These are phyloP conservation scores for Crotalus horridus DNA, from an alignment of 2,113 vertebrate genomes.

Conservation along the genomic window DNA sequence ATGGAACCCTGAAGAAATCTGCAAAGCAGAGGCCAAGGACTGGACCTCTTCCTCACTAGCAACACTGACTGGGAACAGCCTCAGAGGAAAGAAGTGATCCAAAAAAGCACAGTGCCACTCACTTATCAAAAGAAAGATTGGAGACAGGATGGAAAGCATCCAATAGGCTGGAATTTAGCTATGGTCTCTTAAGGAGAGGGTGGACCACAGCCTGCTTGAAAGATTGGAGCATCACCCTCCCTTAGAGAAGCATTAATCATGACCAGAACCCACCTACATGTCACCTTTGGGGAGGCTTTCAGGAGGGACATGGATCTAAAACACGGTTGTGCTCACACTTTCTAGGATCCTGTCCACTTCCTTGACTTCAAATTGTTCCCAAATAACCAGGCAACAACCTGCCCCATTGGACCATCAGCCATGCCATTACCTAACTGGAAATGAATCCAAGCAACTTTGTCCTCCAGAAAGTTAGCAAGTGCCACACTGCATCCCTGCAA, in stretches of 20 bases:
- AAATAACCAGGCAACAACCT: not conserved
- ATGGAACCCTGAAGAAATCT: no score
- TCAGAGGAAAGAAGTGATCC: no score
- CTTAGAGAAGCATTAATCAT: not conserved
- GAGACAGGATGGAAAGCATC: not conserved
- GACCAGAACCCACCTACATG: not conserved
- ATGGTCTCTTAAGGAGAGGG: not conserved
- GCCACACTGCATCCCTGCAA: not conserved
- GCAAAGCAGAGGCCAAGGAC: no score
- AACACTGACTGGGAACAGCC: no score
- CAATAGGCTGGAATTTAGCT: not conserved
- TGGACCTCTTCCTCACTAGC: no score
- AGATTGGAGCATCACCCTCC: not conserved
- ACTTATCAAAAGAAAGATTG: not conserved
- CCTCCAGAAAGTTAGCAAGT: not conserved
- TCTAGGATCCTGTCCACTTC: not conserved
- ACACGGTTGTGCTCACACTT: not conserved
- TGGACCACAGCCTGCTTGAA: not conserved
- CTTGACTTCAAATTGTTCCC: not conserved
- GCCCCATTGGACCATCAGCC: no score
- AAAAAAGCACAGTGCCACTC: not conserved
- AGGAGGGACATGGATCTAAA: not conserved
- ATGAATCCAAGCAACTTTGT: not conserved
- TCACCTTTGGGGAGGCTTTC: not conserved
- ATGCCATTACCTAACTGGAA: not conserved